Base-by-base conservation (phyloP, 1,140 invertebrate genomes). In the Drosophila teissieri region DNA sequence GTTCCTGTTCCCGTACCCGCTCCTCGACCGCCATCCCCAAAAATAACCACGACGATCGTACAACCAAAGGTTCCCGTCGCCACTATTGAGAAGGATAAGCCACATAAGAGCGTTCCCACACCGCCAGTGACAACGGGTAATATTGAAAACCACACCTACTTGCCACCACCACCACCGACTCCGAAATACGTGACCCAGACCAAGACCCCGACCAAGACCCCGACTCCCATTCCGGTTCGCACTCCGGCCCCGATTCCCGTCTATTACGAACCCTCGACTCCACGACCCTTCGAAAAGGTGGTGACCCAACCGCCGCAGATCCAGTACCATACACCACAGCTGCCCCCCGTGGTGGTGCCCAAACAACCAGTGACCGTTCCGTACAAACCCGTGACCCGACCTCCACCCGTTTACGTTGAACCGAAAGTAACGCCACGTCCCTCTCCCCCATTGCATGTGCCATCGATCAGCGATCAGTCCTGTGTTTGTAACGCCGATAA, bases 21-120 rank as follows among this genome's bases (percentile, higher is more conserved):
- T 73, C 74, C 81, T 62, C 54, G 65, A 69, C 75, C 63, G 73
- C 83, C 78, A 57, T 73, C 49, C 49, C 69, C 78, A 80, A 68
- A 68, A 68, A 68, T 68, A 77, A 72, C 34, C 24, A 65, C 80
- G 42, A 84, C 81, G 72, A 53, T 68, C 55, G 67, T 64, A 70
- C 78, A 91, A 73, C 89, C 84, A 80, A 84, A 91, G 78, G 83
- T 78, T 76, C 90, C 84, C 90, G 90, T 68, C 77, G 80, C 73
- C 83, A 83, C 68, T 82, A 91, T 85, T 91, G 89, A 91, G 79
- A 88, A 78, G 86, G 73, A 80, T 64, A 78, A 74, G 73, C 82
- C 78, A 63, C 67, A 70, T 78, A 89, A 80, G 46, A 63, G 72
- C 74, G 85, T 81, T 80, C 75, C 81, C 49, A 68, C 77, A 57